phyloP scores from a whole-genome alignment of 2,888 invertebrate genomes.

The Xestobium rufovillosum region DNA sequence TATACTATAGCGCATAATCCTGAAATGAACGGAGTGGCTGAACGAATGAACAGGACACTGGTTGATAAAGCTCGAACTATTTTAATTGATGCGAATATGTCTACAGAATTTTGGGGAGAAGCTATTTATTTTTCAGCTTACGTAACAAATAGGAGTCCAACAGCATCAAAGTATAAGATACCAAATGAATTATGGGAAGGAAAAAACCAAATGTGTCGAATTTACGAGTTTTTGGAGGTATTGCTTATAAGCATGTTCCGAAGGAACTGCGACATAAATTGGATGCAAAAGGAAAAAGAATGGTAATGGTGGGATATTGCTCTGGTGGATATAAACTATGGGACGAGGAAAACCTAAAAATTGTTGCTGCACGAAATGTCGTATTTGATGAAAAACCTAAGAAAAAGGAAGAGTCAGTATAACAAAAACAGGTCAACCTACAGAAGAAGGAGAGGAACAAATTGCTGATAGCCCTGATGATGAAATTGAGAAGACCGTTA shows the following conservation, averaged over 20 bases:
- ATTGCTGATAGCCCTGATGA: no score
- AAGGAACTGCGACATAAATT: conserved; percentile 15
- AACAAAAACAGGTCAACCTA: no score
- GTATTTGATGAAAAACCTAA: conserved; percentile 14
- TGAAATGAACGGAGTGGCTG: conserved; percentile 17
- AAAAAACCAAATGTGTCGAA: conserved; percentile 12
- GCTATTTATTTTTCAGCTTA: conserved; percentile 13
- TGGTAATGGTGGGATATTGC: conserved; percentile 15
- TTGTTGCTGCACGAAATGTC: conserved; percentile 12
- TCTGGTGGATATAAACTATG: conserved; percentile 15
- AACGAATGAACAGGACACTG: conserved; percentile 17
- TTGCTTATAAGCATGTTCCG: conserved; percentile 13
- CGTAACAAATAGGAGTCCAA: conserved; percentile 13
- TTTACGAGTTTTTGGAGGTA: conserved; percentile 10
- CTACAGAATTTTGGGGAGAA: no score
- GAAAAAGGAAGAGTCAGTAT: no score
- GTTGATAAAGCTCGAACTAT: conserved; percentile 18
- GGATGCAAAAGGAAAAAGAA: conserved; percentile 12
- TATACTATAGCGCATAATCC: conserved; percentile 17
- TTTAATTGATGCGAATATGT: conserved; percentile 17
- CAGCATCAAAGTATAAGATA: conserved; percentile 8
- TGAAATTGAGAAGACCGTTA: conserved; percentile 2
- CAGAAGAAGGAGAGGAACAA: no score
- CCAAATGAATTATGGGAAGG: conserved; percentile 9
- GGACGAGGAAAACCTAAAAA: conserved; percentile 10